Conservation (phyloP, 2,797 vertebrate species). For the Heterohyrax brucei region DNA sequence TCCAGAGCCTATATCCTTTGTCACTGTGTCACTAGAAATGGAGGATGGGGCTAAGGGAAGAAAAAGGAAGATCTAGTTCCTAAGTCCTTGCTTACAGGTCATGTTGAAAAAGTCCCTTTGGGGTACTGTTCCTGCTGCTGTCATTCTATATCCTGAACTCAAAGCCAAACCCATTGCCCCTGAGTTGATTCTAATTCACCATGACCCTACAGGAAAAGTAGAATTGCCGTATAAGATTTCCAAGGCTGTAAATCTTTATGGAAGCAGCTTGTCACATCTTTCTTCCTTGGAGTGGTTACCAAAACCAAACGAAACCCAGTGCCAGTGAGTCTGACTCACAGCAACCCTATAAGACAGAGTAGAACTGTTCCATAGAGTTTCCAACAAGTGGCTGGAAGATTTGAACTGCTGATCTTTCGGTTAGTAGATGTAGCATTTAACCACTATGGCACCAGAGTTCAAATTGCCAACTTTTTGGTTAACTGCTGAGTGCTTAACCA, state of each 20-base stretch:
- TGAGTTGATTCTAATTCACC: background rate
- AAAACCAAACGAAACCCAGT: too few species aligned
- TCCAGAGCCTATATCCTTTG: background rate
- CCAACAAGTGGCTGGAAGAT: too few species aligned
- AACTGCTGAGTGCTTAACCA: too few species aligned
- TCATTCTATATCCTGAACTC: background rate
- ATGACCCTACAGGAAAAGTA: background rate
- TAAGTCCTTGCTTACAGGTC: background rate
- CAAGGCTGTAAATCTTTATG: background rate
- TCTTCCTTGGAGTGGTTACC: background rate
- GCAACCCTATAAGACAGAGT: too few species aligned
- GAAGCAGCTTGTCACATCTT: background rate
- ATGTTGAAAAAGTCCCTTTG: background rate
- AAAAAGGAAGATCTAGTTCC: background rate
- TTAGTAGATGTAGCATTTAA: too few species aligned
- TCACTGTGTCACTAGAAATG: background rate
- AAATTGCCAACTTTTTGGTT: too few species aligned
- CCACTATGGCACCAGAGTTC: background rate
- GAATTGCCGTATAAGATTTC: background rate
- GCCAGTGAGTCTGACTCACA: too few species aligned
- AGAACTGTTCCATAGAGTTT: too few species aligned
- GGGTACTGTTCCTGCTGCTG: background rate
- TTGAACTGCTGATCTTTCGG: too few species aligned
- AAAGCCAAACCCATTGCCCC: background rate
- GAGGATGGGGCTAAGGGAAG: constrained; percentile 2